Evolutionary conservation across 2,888 invertebrate genomes (phyloP), one percentile per base, ranked within the genome.

Genomic region (Trachelus stipa): DNA sequence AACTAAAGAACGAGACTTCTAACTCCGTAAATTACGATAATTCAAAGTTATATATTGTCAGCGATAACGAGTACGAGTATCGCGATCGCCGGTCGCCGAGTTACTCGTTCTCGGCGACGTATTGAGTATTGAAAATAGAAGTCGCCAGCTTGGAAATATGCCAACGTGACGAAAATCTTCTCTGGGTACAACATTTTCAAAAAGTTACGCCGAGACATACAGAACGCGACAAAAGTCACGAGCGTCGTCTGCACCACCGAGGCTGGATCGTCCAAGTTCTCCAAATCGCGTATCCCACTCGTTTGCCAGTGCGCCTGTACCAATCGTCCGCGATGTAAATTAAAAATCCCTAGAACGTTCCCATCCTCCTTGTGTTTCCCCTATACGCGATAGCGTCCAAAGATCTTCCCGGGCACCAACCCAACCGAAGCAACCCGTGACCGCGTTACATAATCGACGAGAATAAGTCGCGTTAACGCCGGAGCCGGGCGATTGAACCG

Each of bases 371-470:
- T 23, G 9, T 2, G 15, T 23, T 35, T 3, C 56, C 23, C 56
- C 56, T 1, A 56, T 9, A 0, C 6, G 23, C 9, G 4, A 56
- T 56, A 6, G 2, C 40, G 23, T 56, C 23, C 23, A 23, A 56
- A 9, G 2, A 56, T 56, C 56, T 9, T 9, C 23, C 56, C 23
- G 9, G 23, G 23, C 56, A 56, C 23, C 56, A 9, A 56, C 69
- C 74, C 33, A 76, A 80, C 78, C 76, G 34, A 69, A 80, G 31
- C 56, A 76, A 76, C 23, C 68, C 68, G 75, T 79, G 73, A 69
- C n/a, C 56, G 68, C 71, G 37, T 76, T 76, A 40, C 30, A 40
- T 76, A 76, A 76, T 76, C 71, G 34, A 9, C 76, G 34, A 71
- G 68, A 76, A 76, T 76, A 73, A 76, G 34, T 23, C 33, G 23